These are phyloP conservation scores for Papilio polyxenes DNA, from an alignment of 1,140 invertebrate species.

Conservation along the genomic window DNA sequence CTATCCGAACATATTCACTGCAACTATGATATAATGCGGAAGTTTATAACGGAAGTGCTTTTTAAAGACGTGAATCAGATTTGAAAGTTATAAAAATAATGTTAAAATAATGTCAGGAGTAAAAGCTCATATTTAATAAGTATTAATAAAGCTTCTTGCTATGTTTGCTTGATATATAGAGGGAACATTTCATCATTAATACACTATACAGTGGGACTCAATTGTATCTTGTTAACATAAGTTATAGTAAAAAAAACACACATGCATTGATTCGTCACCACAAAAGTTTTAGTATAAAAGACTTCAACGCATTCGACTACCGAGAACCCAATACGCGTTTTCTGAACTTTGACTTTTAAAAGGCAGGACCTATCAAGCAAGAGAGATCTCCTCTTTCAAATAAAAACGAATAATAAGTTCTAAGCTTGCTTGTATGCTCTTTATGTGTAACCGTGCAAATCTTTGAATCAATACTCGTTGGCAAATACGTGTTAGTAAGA, in stretches of 20 bases:
- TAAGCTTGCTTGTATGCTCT: too few relatives aligned
- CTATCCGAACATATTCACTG: neutral
- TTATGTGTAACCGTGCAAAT: too few relatives aligned
- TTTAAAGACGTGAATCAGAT: neutral
- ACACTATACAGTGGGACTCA: neutral
- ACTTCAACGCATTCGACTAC: neutral
- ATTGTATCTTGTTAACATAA: neutral
- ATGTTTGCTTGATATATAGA: too few relatives aligned
- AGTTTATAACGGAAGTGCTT: neutral
- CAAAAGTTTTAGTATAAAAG: neutral
- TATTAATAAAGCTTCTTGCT: neutral
- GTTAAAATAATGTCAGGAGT: neutral
- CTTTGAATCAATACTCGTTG: too few relatives aligned
- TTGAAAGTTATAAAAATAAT: neutral
- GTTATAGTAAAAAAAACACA: too few relatives aligned
- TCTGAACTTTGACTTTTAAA: neutral
- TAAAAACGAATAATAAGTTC: too few relatives aligned
- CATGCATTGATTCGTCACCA: neutral
- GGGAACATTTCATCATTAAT: too few relatives aligned
- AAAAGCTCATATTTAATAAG: neutral
- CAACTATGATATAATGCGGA: neutral
- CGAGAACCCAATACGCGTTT: conserved; percentile 16
- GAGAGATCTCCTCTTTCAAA: too few relatives aligned
- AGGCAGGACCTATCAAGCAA: too few relatives aligned
- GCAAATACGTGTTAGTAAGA: too few relatives aligned